These are phyloP conservation scores for Diachrysia chrysitis DNA, from an alignment of 2,888 invertebrate species.

Conservation along the genomic window DNA sequence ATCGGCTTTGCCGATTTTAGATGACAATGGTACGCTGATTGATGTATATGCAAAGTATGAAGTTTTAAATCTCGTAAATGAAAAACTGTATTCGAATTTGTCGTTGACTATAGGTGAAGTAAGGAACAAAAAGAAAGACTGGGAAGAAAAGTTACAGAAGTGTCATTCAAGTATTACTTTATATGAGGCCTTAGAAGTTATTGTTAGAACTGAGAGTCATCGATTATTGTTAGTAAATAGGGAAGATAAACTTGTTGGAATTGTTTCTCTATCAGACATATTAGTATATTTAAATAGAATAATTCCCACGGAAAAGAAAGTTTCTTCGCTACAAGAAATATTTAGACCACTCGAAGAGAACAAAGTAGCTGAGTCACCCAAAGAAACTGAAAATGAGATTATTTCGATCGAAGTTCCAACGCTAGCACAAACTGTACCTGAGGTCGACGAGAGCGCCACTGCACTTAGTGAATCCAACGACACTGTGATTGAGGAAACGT, in stretches of 20 bases:
- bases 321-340: constrained; percentile 86
- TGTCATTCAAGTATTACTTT: constrained; percentile 96
- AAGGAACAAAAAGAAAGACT: constrained; percentile 96
- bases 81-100: constrained; percentile 97
- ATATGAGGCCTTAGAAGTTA: constrained; percentile 95
- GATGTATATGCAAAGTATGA: constrained; percentile 87
- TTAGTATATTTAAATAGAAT: constrained; percentile 87
- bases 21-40: constrained; percentile 79
- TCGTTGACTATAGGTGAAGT: constrained; percentile 95
- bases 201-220: constrained; percentile 96
- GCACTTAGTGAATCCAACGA: constrained; percentile 57
- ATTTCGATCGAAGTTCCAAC: constrained; percentile 83
- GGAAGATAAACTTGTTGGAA: constrained; percentile 85
- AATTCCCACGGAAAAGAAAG: constrained; percentile 85
- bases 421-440: constrained; percentile 72
- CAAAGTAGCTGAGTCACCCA: constrained; percentile 82
- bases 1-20: constrained; percentile 84
- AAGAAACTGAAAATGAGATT: constrained; percentile 83
- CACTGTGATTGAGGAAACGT: constrained; percentile 46
- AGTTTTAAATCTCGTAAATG: constrained; percentile 94
- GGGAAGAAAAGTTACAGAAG: constrained; percentile 97
- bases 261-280: constrained; percentile 86
- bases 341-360: constrained; percentile 85
- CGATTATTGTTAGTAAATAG: constrained; percentile 87
- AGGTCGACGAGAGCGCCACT: constrained; percentile 62